Evolutionary conservation across 2,797 vertebrate genomes (phyloP).

Genomic region (Enteromius unitaeniatus): DNA sequence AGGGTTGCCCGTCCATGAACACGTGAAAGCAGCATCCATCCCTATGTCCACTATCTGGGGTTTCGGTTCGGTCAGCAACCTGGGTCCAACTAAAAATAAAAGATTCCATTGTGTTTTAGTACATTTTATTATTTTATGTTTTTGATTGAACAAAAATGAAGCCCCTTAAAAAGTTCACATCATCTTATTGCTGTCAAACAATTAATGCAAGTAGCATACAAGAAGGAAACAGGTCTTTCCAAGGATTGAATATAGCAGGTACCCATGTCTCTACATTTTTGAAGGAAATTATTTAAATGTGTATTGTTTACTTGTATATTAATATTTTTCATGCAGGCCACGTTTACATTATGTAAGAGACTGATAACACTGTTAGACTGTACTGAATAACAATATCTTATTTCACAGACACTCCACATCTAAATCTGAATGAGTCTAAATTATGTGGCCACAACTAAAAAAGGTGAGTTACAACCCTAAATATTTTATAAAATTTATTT

Average conservation of each 20-base stretch:
- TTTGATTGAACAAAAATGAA: neutral
- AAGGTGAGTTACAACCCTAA: neutral
- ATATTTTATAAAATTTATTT: too few relatives aligned
- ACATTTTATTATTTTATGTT: neutral
- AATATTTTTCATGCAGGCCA: neutral
- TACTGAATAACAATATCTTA: neutral
- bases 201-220: neutral
- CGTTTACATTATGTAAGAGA: neutral
- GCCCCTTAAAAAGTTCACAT: neutral
- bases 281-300: neutral
- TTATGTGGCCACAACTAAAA: neutral
- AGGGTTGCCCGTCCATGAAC: constrained; percentile 90
- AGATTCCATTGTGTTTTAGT: constrained; percentile 16
- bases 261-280: neutral
- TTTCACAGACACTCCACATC: neutral
- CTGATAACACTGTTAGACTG: neutral
- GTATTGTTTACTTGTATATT: constrained; percentile 16
- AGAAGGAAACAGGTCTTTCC: neutral
- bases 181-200: too few relatives aligned
- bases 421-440: neutral
- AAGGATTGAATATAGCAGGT: neutral
- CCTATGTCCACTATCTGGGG: constrained; percentile 84
- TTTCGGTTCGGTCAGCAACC: constrained; percentile 84
- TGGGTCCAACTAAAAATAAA: constrained; percentile 82
- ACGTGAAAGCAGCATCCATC: constrained; percentile 88